phyloP scores from a whole-genome alignment of 2,113 vertebrate species.

The Pterocles orientalis region DNA sequence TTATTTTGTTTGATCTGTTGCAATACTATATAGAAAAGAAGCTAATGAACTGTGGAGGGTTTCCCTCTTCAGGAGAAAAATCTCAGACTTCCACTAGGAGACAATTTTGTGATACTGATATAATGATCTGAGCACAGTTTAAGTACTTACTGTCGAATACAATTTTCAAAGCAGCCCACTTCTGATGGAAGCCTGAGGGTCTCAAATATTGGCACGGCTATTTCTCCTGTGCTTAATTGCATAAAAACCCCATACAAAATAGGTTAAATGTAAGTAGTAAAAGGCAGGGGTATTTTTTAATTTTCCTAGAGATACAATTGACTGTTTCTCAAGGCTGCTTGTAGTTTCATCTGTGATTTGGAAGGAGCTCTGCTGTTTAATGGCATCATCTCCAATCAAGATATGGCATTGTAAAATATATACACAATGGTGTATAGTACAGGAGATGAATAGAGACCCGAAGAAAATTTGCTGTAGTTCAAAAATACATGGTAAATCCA shows the following conservation, averaged over 20 bases:
- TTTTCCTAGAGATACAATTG: slow-evolving; percentile 8
- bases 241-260: neutral
- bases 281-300: neutral
- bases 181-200: slow-evolving; percentile 4
- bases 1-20: slow-evolving; percentile 15
- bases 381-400: neutral
- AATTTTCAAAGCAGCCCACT: slow-evolving; percentile 8
- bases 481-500: neutral
- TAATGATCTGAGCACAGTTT: slow-evolving; percentile 34
- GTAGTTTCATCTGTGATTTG: neutral
- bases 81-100: neutral
- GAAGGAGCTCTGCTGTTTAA: neutral
- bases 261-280: neutral
- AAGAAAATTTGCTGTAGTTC: neutral
- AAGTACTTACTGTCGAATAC: slow-evolving; percentile 10
- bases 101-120: neutral
- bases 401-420: neutral
- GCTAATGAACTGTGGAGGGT: slow-evolving; percentile 3
- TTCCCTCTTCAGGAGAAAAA: slow-evolving; percentile 4
- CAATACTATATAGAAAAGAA: neutral
- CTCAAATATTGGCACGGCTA: neutral
- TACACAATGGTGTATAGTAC: neutral
- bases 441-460: neutral
- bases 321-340: neutral
- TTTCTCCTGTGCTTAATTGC: slow-evolving; percentile 16